Conservation (phyloP, 2,113 vertebrate genomes). For the Antechinus stuartii region DNA sequence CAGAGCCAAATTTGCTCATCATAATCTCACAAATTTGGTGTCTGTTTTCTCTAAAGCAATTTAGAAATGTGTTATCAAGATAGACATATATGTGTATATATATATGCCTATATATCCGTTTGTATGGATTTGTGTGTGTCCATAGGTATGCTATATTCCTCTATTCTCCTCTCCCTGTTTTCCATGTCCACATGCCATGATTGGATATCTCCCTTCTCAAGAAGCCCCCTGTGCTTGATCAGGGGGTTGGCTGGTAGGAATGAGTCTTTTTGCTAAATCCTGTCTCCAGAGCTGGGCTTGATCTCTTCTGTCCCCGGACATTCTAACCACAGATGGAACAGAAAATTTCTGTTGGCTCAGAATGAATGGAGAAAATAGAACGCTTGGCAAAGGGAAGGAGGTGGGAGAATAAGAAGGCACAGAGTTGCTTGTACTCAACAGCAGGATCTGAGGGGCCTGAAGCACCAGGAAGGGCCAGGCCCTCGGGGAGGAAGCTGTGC, state of each 20-base stretch:
- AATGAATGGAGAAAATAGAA: neutral
- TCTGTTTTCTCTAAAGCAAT: neutral
- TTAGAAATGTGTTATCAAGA: neutral
- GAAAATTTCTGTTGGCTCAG: neutral
- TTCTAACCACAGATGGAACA: neutral
- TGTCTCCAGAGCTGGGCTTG: neutral
- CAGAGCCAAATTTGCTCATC: neutral
- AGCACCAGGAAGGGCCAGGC: no score
- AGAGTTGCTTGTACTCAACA: neutral
- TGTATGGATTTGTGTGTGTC: no score
- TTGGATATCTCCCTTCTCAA: neutral
- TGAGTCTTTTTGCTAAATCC: neutral
- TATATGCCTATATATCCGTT: no score
- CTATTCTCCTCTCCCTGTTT: no score
- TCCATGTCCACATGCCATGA: neutral
- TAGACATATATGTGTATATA: no score
- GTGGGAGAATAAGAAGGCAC: neutral
- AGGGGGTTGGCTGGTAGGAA: neutral
- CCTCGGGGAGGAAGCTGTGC: no score
- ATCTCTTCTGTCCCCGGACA: neutral
- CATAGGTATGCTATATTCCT: neutral
- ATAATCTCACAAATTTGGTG: neutral
- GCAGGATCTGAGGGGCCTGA: neutral
- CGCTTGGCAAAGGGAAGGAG: no score
- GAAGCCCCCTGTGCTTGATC: neutral